phyloP scores from a whole-genome alignment of 1,140 invertebrate genomes.

The Lepidotrigona ventralis region DNA sequence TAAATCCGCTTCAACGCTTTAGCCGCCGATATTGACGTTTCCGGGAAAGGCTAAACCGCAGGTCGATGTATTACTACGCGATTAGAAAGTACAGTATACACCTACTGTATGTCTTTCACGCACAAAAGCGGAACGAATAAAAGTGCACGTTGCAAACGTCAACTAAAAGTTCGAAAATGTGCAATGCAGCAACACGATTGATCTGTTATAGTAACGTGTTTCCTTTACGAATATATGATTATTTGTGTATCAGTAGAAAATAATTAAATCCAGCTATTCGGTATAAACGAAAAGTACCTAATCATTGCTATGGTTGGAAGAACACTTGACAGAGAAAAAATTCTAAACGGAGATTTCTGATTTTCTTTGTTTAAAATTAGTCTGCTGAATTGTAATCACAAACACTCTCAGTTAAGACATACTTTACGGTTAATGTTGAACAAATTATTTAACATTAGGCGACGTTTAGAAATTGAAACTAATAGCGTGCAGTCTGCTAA shows the following conservation, averaged over 20 bases:
- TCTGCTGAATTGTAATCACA: too few relatives aligned
- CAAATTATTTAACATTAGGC: neutral
- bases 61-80: constrained; percentile 60
- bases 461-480: too few relatives aligned
- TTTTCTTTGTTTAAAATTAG: neutral
- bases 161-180: neutral
- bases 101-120: constrained; percentile 18
- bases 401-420: too few relatives aligned
- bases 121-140: constrained; percentile 39
- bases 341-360: neutral
- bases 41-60: constrained; percentile 63
- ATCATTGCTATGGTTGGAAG: too few relatives aligned
- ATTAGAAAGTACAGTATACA: constrained; percentile 44
- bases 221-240: too few relatives aligned
- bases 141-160: neutral
- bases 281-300: neutral
- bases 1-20: constrained; percentile 59
- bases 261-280: neutral
- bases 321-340: constrained; percentile 7
- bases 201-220: too few relatives aligned
- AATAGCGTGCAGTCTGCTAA: neutral
- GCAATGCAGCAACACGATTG: neutral
- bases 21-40: constrained; percentile 61
- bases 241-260: too few relatives aligned
- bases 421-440: neutral